phyloP scores from a whole-genome alignment of 2,888 invertebrate species.

The Heliconius erato region DNA sequence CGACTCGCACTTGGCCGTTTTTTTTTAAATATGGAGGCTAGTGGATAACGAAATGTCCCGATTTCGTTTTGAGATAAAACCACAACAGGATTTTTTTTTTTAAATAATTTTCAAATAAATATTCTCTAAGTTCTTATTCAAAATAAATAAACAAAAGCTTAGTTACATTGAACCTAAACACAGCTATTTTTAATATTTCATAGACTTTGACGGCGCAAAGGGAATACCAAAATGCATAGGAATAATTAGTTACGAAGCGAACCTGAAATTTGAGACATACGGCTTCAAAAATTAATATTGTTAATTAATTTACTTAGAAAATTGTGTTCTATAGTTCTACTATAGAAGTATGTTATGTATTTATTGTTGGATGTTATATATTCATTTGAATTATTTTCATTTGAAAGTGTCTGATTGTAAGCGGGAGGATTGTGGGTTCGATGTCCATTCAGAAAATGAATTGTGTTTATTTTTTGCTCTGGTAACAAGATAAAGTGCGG shows the following conservation, averaged over 20 bases:
- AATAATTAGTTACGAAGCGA: conserved; percentile 79
- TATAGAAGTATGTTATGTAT: no score
- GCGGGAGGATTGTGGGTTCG: no score
- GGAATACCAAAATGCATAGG: conserved; percentile 80
- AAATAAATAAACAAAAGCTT: conserved; percentile 39
- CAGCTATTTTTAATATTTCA: conserved; percentile 76
- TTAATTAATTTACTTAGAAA: conserved; percentile 16
- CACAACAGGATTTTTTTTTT: not conserved
- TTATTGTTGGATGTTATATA: no score
- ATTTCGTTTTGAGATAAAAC: no score
- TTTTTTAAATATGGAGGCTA: not conserved
- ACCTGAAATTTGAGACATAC: conserved; percentile 57
- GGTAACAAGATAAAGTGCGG: no score
- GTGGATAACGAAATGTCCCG: not conserved
- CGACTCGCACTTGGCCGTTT: no score
- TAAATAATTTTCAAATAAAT: conserved; percentile 7
- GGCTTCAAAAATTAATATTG: conserved; percentile 1
- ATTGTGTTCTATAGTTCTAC: no score
- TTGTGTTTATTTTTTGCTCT: not conserved
- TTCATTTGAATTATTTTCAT: no score
- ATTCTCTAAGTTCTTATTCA: conserved; percentile 7
- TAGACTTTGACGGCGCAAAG: conserved; percentile 74
- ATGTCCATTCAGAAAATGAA: not conserved
- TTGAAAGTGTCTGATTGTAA: no score
- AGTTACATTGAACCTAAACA: conserved; percentile 47